Conservation (phyloP, 2,797 vertebrate genomes). For the Borostomias antarcticus region DNA sequence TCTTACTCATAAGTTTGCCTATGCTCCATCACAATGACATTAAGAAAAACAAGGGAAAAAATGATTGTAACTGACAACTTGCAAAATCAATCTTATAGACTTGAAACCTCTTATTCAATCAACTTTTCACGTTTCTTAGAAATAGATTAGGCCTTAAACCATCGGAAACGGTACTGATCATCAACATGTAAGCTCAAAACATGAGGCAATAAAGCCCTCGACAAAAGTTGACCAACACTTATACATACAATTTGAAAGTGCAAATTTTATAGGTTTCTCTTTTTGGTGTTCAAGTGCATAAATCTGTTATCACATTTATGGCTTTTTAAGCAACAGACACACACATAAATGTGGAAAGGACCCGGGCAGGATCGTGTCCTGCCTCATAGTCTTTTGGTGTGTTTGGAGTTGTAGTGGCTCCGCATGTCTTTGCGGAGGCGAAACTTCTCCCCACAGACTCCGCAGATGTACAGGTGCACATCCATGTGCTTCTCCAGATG, state of each 20-base stretch:
- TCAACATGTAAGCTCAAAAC: constrained; percentile 9
- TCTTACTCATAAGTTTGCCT: not conserved
- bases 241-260: constrained; percentile 72
- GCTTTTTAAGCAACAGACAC: constrained; percentile 51
- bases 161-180: not conserved
- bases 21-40: constrained; percentile 21
- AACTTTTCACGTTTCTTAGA: too few relatives aligned
- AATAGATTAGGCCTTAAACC: not conserved
- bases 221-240: constrained; percentile 33
- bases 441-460: constrained; percentile 98
- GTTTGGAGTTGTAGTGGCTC: constrained; percentile 96
- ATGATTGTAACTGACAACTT: not conserved
- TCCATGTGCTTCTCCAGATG: constrained; percentile 98
- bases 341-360: constrained; percentile 20
- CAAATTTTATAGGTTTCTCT: constrained; percentile 60
- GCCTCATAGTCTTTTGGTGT: constrained; percentile 79
- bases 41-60: not conserved
- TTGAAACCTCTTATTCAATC: not conserved
- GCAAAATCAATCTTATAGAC: not conserved
- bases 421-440: constrained; percentile 98
- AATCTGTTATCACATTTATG: constrained; percentile 77
- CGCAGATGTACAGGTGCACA: constrained; percentile 96
- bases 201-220: constrained; percentile 39
- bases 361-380: not conserved
- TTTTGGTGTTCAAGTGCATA: constrained; percentile 77